A percentile compares a stretch with the other conserved stretches of the same genome.
phyloP scores from a whole-genome alignment of 2,888 invertebrate species.

The Iphiclides podalirius region DNA sequence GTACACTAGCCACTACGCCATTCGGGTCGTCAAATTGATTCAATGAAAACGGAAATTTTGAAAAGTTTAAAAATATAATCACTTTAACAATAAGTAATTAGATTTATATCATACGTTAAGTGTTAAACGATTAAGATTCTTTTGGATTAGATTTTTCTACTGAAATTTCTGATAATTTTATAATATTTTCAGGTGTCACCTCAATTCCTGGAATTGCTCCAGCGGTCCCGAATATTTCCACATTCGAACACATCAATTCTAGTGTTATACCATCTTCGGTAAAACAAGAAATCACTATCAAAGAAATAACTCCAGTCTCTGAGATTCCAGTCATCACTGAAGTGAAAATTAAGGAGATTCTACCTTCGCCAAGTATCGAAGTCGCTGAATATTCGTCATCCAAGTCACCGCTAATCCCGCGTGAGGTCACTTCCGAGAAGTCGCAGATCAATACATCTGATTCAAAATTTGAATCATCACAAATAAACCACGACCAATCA shows the following conservation, averaged over 20 bases:
- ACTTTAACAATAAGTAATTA: no score
- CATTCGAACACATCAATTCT: conserved; percentile 37
- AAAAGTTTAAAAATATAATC: no score
- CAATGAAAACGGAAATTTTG: no score
- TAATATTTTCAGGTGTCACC: conserved; percentile 58
- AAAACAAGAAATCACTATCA: conserved; percentile 75
- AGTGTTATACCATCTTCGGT: conserved; percentile 38
- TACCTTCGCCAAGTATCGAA: conserved; percentile 61
- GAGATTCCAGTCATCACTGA: conserved; percentile 68
- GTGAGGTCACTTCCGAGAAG: conserved; percentile 67
- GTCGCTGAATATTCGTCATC: conserved; percentile 65
- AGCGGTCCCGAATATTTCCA: conserved; percentile 37
- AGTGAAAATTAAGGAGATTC: conserved; percentile 69
- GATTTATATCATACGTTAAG: no score
- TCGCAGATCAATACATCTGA: conserved; percentile 35
- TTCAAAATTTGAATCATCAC: conserved; percentile 45
- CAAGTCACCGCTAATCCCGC: conserved; percentile 63
- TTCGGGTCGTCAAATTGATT: no score
- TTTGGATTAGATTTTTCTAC: no score
- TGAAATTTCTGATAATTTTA: no score
- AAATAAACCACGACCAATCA: conserved; percentile 45
- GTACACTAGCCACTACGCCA: no score
- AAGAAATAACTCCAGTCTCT: conserved; percentile 81
- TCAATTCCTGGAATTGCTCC: conserved; percentile 51
- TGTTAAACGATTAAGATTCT: no score